Conservation (phyloP, 1,140 invertebrate species). For the Agrilus planipennis region DNA sequence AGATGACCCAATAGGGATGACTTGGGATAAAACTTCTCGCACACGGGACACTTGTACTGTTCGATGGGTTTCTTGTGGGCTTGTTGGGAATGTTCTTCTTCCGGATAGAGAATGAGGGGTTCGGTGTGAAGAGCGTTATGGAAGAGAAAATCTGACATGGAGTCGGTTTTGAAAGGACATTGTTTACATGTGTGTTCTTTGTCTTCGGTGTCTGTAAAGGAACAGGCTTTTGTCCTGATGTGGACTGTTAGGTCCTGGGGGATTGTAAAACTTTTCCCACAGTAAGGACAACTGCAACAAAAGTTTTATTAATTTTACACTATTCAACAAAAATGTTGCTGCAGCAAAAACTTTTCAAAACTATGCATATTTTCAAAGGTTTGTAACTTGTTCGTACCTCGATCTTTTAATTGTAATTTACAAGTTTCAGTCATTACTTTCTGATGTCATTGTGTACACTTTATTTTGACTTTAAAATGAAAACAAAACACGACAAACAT, state of each 20-base stretch:
- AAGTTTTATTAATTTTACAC: conserved; percentile 13
- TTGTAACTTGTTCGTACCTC: too few relatives aligned
- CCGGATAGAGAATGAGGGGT: conserved; percentile 29
- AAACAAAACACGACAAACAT: too few relatives aligned
- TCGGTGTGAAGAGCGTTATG: conserved; percentile 50
- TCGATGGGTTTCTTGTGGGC: conserved; percentile 28
- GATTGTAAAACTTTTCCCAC: conserved; percentile 52
- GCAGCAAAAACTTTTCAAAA: too few relatives aligned
- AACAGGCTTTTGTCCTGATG: conserved; percentile 44
- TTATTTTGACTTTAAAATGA: too few relatives aligned
- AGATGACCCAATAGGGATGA: conserved; percentile 55
- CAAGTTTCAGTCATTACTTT: too few relatives aligned
- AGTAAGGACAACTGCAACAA: conserved; percentile 48
- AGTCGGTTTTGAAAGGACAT: conserved; percentile 37
- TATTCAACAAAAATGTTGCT: too few relatives aligned
- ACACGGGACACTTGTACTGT: conserved; percentile 52
- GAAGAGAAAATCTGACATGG: conserved; percentile 47
- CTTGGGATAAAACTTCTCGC: conserved; percentile 57
- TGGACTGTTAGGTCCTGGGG: conserved; percentile 62
- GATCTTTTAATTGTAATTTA: too few relatives aligned
- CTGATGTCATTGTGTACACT: too few relatives aligned
- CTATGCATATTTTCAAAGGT: too few relatives aligned
- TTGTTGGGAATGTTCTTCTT: conserved; percentile 22
- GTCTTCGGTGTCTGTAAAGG: conserved; percentile 23
- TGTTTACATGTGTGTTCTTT: conserved; percentile 32